A percentile compares a stretch with the other conserved stretches of the same genome.
phyloP scores from a whole-genome alignment of 2,797 vertebrate species.

The Mionectes olivaceus region DNA sequence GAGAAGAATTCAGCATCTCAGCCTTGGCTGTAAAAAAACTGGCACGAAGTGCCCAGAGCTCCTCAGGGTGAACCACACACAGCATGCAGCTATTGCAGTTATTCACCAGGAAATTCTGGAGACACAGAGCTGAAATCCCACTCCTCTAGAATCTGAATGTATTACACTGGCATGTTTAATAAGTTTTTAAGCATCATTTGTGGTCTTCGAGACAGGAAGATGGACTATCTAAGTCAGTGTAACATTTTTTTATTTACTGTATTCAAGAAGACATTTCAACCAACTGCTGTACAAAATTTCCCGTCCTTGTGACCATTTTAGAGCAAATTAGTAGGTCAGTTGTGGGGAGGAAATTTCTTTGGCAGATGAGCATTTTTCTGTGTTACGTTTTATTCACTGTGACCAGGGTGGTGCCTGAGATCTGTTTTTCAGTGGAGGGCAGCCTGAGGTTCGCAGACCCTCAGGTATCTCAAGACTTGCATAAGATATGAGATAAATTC shows the following conservation, averaged over 20 bases:
- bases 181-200: not conserved
- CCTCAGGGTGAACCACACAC: not conserved
- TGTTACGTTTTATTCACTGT: not conserved
- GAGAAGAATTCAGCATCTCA: not conserved
- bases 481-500: not conserved
- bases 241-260: not conserved
- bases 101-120: not conserved
- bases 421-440: not conserved
- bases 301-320: not conserved
- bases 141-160: not conserved
- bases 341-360: not conserved
- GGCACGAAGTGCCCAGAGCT: not conserved
- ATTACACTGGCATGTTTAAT: not conserved
- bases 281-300: not conserved
- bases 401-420: rapidly evolving
- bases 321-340: not conserved
- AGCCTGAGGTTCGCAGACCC: not conserved
- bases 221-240: not conserved
- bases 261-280: not conserved
- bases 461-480: not conserved
- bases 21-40: not conserved
- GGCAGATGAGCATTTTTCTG: not conserved
- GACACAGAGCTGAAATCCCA: not conserved
- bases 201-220: not conserved
- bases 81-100: not conserved